Evolutionary conservation across 2,888 invertebrate species (phyloP).

Genomic region (Pherbina coryleti): DNA sequence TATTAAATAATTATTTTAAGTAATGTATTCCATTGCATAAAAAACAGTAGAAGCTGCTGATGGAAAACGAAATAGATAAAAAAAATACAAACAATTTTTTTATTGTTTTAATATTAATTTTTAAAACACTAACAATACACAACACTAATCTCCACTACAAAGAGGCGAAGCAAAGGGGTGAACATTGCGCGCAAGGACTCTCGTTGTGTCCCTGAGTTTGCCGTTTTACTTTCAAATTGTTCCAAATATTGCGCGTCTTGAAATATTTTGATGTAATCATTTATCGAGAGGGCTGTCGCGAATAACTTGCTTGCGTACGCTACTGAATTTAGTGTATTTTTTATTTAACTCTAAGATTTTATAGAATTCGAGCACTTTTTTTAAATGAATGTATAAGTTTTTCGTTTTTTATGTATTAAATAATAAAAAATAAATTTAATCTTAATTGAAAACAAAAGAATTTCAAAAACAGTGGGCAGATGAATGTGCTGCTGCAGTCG

Average conservation of each 20-base stretch:
- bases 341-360: slow-evolving; percentile 27
- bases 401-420: not conserved
- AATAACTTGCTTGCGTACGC: not conserved
- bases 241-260: not conserved
- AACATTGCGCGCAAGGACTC: not conserved
- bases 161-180: no score
- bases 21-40: not conserved
- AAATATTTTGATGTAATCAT: slow-evolving; percentile 22
- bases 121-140: no score
- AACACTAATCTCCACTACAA: no score
- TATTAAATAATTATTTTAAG: not conserved
- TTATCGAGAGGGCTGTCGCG: not conserved
- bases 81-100: not conserved
- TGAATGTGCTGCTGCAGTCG: slow-evolving; percentile 22
- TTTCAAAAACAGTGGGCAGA: slow-evolving; percentile 7
- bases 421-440: not conserved
- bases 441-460: not conserved
- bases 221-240: slow-evolving; percentile 20
- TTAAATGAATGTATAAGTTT: slow-evolving; percentile 11
- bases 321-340: slow-evolving; percentile 32
- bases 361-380: not conserved
- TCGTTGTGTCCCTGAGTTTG: not conserved
- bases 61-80: not conserved
- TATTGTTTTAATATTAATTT: no score
- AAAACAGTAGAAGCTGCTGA: not conserved